Conservation (phyloP, 1,140 invertebrate species). For the Drosophila micromelanica region DNA sequence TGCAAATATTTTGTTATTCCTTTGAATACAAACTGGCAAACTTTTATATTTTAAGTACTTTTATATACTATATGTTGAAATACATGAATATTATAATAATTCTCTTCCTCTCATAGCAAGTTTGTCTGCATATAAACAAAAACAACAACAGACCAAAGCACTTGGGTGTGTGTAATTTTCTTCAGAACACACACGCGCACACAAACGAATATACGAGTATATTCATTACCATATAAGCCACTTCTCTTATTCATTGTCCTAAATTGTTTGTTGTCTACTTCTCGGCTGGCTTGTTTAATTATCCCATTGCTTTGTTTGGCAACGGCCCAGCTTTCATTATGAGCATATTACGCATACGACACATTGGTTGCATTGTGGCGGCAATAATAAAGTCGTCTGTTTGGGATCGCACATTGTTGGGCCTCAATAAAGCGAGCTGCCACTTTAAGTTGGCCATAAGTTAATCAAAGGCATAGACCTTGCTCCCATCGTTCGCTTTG, state of each 20-base stretch:
- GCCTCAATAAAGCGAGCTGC: slow-evolving; percentile 12
- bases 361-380: slow-evolving; percentile 21
- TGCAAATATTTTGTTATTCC: no score
- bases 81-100: not conserved
- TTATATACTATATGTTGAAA: no score
- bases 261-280: slow-evolving; percentile 41
- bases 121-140: not conserved
- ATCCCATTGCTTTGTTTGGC: slow-evolving; percentile 21
- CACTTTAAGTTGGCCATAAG: slow-evolving; percentile 35
- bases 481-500: not conserved
- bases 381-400: slow-evolving; percentile 39
- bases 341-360: slow-evolving; percentile 36
- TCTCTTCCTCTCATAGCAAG: not conserved
- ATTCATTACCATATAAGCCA: no score
- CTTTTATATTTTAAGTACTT: not conserved
- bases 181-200: not conserved
- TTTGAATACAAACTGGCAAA: no score
- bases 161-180: not conserved
- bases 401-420: slow-evolving; percentile 1
- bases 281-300: slow-evolving; percentile 26
- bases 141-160: not conserved
- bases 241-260: slow-evolving; percentile 3
- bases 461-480: slow-evolving; percentile 31
- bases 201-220: no score
- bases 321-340: not conserved